Evolutionary conservation across 2,797 vertebrate genomes (phyloP), one percentile per base, ranked within the genome.

Genomic region (Lophotriccus pileatus): DNA sequence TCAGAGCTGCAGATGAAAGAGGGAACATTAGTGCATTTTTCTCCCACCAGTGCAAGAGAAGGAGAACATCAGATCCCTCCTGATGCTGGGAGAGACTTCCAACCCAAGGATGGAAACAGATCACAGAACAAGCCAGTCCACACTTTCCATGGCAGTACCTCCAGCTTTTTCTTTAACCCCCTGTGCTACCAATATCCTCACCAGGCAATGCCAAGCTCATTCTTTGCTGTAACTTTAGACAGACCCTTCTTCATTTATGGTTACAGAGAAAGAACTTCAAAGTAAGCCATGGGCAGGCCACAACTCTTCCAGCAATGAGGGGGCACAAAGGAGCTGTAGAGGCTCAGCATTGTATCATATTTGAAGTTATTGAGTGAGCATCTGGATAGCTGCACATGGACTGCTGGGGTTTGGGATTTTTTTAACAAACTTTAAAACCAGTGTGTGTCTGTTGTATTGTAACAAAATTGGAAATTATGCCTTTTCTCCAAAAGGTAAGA

Each of bases 131-230:
- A 74, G 60, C 22, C 78, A 87, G 36, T 69, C 17, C 47, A 32
- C 2, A 1, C 56, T 66, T 55, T 5, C 52, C 64, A 22, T 3
- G 2, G 43, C 68, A 37, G 24, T 7, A 14, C 11, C 39, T 66
- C 47, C 19, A 50, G 4, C 56, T 46, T n/a, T 50, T 64, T 13
- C 66, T 43, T 72, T 3, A 49, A 37, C 58, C 36, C 76, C 12
- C 47, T 28, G 19, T 36, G 5, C 50, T 22, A 30, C 46, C 25
- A 19, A 13, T 12, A 16, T 12, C 58, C 25, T 62, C 58, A 43
- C 17, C 52, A 78, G 74, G 10, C 73, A 86, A 58, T 0, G 4
- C 36, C 73, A 59, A 27, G 41, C 15, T 0, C 0, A 49, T 52
- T 12, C 52, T 67, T 39, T 28, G 20, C 70, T 32, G 17, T 72